Conservation (phyloP, 1,140 invertebrate species). For the Gonioctena quinquepunctata region DNA sequence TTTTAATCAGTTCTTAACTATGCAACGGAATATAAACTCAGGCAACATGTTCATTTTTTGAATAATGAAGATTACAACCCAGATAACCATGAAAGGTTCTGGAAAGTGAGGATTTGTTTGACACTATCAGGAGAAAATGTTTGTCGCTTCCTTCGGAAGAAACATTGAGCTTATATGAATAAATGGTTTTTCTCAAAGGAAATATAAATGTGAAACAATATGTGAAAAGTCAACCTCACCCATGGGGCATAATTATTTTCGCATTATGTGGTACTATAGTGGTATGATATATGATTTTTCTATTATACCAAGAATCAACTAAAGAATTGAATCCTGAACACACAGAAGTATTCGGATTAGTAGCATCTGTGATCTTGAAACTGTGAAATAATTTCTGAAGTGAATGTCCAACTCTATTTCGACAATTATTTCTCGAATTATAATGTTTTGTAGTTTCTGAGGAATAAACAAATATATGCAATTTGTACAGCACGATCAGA, state of each 20-base stretch:
- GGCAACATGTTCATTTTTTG: background rate
- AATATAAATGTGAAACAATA: background rate
- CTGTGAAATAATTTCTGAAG: too few relatives aligned
- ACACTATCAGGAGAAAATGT: background rate
- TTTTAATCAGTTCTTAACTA: background rate
- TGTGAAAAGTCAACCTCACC: background rate
- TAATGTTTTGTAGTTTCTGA: background rate
- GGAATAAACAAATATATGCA: background rate
- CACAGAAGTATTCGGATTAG: background rate
- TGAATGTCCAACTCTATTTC: too few relatives aligned
- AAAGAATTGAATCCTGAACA: background rate
- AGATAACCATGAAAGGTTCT: background rate
- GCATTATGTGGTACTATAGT: background rate
- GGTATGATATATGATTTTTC: background rate
- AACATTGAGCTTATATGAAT: background rate
- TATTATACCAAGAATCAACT: background rate
- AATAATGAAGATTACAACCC: background rate
- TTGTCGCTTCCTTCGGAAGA: background rate
- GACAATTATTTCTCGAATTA: background rate
- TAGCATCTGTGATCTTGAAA: too few relatives aligned
- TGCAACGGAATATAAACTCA: background rate
- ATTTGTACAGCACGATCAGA: background rate
- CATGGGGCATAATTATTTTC: background rate
- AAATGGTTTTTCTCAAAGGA: background rate
- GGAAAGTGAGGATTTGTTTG: background rate